Conservation (phyloP, 2,888 invertebrate species). For the Orchestes rusci region DNA sequence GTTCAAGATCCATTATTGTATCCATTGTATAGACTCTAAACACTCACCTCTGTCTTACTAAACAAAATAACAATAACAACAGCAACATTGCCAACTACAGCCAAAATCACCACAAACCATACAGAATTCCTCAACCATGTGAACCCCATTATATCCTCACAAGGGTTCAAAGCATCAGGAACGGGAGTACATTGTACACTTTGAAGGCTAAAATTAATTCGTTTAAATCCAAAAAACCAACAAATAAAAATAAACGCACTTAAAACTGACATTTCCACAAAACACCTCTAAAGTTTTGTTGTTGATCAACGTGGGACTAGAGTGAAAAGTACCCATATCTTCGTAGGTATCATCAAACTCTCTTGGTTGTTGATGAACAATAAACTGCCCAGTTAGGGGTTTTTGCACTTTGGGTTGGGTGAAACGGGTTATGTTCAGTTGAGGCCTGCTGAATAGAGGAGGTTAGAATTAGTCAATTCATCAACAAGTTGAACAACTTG, state of each 20-base stretch:
- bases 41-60: conserved; percentile 45
- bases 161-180: conserved; percentile 78
- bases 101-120: conserved; percentile 78
- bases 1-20: too few relatives aligned
- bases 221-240: too few relatives aligned
- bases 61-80: conserved; percentile 71
- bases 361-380: conserved; percentile 21
- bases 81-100: conserved; percentile 75
- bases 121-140: conserved; percentile 71
- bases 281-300: conserved; percentile 24
- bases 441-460: too few relatives aligned
- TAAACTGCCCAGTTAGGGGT: conserved; percentile 27
- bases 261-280: conserved; percentile 30
- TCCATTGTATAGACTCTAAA: too few relatives aligned
- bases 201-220: conserved; percentile 41
- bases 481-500: too few relatives aligned
- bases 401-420: conserved; percentile 7
- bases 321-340: conserved; percentile 29
- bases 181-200: conserved; percentile 61
- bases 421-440: conserved; percentile 1
- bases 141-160: conserved; percentile 85
- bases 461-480: too few relatives aligned
- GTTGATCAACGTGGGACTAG: conserved; percentile 26
- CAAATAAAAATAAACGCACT: conserved; percentile 18
- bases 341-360: conserved; percentile 16